Base-by-base conservation (phyloP, 2,797 vertebrate species). In the Toxotes lorentzi region DNA sequence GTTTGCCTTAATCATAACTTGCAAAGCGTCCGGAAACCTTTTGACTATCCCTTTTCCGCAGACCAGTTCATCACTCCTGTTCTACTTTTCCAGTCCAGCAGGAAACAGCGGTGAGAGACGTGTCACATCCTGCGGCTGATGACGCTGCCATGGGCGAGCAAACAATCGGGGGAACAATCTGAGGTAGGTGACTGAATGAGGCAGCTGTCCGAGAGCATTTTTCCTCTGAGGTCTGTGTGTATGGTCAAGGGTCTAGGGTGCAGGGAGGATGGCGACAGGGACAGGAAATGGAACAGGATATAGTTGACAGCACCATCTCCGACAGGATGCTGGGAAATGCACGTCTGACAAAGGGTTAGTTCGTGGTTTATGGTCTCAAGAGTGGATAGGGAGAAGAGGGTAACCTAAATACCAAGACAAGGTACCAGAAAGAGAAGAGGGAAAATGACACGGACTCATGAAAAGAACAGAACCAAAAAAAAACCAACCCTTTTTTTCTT, bases 281-380 rank as follows among this genome's bases (percentile, higher is more conserved):
- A 69, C 80, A 77, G 92, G 91, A 93, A 89, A 68, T 73, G 59
- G 75, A 85, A 73, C 79, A 90, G 91, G 93, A 93, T 84, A 48
- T 43, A 79, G 83, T 66, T 88, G 90, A 92, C 81, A 90, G 76
- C 24, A 34, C 54, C 79, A 71, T 88, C 83, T 83, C 86, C 82
- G 64, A 89, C 89, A 93, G 94, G 93, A 94, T 89, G 89, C 86
- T 64, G 86, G 72, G 70, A 87, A 82, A 87, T 58, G 60, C 65
- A 81, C 85, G 70, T 71, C 61, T 75, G 79, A 87, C 78, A 73
- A 76, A 88, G 57, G 50, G 40, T 54, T 61, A 24, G 68, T 72
- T 78, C 40, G 41, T 78, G 66, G 63, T 72, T 76, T 73, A 84
- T n/a, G 8, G 47, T 63, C 40, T 66, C 35, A 78, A 71, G 58